A percentile compares a stretch with the other conserved stretches of the same genome.
phyloP scores from a whole-genome alignment of 2,888 invertebrate species.

The Cheilosia variabilis region DNA sequence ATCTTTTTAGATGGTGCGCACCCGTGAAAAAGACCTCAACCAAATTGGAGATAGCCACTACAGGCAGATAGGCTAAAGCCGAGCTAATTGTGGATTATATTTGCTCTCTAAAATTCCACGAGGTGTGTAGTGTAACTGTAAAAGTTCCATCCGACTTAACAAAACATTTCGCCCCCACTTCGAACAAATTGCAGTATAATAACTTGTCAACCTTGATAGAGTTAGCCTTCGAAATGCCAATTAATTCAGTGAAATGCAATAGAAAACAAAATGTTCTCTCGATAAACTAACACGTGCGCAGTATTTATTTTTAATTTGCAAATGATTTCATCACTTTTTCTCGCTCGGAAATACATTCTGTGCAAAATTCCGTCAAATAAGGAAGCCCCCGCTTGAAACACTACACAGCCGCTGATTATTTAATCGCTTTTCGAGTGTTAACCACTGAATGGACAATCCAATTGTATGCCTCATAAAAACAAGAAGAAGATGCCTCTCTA shows the following conservation, averaged over 20 bases:
- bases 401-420: neutral
- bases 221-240: constrained; percentile 24
- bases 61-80: too few relatives aligned
- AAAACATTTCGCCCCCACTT: too few relatives aligned
- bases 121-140: too few relatives aligned
- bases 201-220: constrained; percentile 9
- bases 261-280: neutral
- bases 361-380: neutral
- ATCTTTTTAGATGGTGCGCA: too few relatives aligned
- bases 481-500: constrained; percentile 15
- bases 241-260: constrained; percentile 10
- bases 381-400: neutral
- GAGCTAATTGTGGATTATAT: too few relatives aligned
- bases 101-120: too few relatives aligned
- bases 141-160: too few relatives aligned
- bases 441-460: constrained; percentile 16
- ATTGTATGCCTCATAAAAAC: neutral
- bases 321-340: constrained; percentile 14
- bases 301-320: neutral
- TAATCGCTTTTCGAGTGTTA: constrained; percentile 28
- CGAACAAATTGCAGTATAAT: too few relatives aligned
- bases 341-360: neutral
- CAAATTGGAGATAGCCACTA: too few relatives aligned
- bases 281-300: constrained; percentile 15
- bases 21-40: too few relatives aligned